These are phyloP conservation scores for Cataglyphis livida DNA, from an alignment of 2,888 invertebrate genomes.

Conservation along the genomic window DNA sequence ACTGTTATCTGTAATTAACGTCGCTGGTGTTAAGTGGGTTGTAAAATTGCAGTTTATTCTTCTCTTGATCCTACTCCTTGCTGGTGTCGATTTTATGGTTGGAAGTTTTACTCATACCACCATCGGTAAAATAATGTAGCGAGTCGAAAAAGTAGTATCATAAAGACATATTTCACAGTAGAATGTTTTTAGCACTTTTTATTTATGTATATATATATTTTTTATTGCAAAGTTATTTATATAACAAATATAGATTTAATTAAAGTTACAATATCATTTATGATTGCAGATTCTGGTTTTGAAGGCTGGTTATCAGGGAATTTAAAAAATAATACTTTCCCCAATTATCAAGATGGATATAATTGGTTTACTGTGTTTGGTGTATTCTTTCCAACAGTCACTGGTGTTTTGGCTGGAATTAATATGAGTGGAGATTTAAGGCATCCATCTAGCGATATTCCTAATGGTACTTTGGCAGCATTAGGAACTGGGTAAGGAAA, in stretches of 20 bases:
- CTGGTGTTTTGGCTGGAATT: conserved; percentile 98
- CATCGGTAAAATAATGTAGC: conserved; percentile 87
- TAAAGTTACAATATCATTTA: background rate
- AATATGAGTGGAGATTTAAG: conserved; percentile 99
- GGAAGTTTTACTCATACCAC: conserved; percentile 94
- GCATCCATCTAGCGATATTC: conserved; percentile 96
- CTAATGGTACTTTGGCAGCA: conserved; percentile 97
- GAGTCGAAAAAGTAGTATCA: background rate
- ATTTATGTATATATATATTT: background rate
- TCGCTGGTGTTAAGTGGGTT: conserved; percentile 99
- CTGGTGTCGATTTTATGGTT: conserved; percentile 97
- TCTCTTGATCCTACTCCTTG: conserved; percentile 93
- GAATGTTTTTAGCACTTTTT: background rate
- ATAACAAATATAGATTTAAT: background rate
- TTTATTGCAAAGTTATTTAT: background rate
- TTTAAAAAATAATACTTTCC: conserved; percentile 93
- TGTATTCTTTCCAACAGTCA: conserved; percentile 98
- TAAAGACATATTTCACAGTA: background rate
- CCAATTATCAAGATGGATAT: conserved; percentile 92
- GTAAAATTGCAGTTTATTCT: conserved; percentile 97
- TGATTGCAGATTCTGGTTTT: conserved; percentile 90
- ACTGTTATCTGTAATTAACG: conserved; percentile 95
- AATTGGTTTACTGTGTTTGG: conserved; percentile 99
- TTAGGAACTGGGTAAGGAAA: conserved; percentile 92
- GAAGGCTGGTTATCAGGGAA: conserved; percentile 94